Evolutionary conservation across 2,888 invertebrate genomes (phyloP), one percentile per base, ranked within the genome.

Genomic region (Melipona beecheii): DNA sequence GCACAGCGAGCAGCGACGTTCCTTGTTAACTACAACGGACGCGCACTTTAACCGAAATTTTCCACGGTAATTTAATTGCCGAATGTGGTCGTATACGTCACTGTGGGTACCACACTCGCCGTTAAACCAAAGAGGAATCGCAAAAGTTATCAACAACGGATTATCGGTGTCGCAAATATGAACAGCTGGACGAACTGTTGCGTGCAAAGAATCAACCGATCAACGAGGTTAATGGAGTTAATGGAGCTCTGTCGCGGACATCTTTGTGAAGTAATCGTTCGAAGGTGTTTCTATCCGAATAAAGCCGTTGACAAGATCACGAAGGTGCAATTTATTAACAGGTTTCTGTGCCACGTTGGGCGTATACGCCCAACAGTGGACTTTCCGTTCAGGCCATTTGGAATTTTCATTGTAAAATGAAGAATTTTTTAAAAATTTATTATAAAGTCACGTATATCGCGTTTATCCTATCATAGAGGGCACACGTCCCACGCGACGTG

Each of bases 221-320:
- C 54, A 27, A 62, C 58, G 77, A 15, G 64, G 24, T 72, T 64
- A 77, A 77, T 31, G 72, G 17, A 13, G n/a, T 5, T n/a, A n/a
- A n/a, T n/a, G n/a, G n/a, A 64, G 19, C 17, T 52, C 64, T 24
- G 36, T 54, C 9, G 36, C 17, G n/a, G 54, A n/a, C 36, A 31
- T 54, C 36, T 9, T 4, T 19, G 52, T 4, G 19, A 52, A 65
- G 54, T n/a, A 72, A 27, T 49, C 50, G 52, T 21, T 5, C 21
- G 50, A 31, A 50, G n/a, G 19, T 27, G n/a, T 2, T 11, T 19
- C 43, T 43, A 1, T 43, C 9, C 43, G 13, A 19, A n/a, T 31
- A 50, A 50, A 62, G 24, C 9, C 27, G 62, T 9, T 54, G 36
- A 54, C 52, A 11, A n/a, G 64, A 54, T 31, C 24, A n/a, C 49